Evolutionary conservation across 2,113 vertebrate genomes (phyloP), one percentile per base, ranked within the genome.

Genomic region (Columbina picui): DNA sequence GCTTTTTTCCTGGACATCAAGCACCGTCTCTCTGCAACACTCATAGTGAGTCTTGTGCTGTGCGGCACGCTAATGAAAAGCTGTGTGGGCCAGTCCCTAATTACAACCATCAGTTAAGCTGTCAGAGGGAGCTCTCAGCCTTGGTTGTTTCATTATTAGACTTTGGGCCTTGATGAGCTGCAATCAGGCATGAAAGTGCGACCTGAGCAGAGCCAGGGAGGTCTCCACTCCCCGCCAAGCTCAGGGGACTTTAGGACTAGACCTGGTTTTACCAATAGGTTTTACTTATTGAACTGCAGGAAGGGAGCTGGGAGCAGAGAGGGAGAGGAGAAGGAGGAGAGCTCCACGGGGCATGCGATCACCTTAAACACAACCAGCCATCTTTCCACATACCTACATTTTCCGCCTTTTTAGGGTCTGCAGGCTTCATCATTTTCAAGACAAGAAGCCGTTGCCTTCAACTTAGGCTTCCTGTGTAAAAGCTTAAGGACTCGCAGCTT

Each of bases 51-150:
- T 22, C 79, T 30, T 96, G 47, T 87, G 92, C 97, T 41, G 82
- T 36, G 60, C 55, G 2, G 25, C 12, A 32, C 27, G 2, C 95
- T 95, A 43, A 57, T 55, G 53, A 89, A 67, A 34, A 81, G 79
- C 91, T 77, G 68, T 71, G 82, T 79, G 91, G 87, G 76, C 91
- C 27, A 5, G 88, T 25, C 83, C 71, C 80, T 98, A 98, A 97
- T 97, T 97, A 92, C 43, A 89, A 6, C 84, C 90, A 97, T 97
- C 96, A 27, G 49, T 97, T 97, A 86, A 95, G 68, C 89, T 98
- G 97, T 97, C 96, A 96, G 89, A 89, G 94, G 84, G 68, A 90
- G 96, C 94, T 75, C 81, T 55, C 32, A 1, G 71, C 49, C 88
- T 95, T 71, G 18, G 76, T 83, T 34, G 57, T 2, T 70, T 80